Conservation (phyloP, 2,797 vertebrate genomes). For the Poeciliopsis presidionis region DNA sequence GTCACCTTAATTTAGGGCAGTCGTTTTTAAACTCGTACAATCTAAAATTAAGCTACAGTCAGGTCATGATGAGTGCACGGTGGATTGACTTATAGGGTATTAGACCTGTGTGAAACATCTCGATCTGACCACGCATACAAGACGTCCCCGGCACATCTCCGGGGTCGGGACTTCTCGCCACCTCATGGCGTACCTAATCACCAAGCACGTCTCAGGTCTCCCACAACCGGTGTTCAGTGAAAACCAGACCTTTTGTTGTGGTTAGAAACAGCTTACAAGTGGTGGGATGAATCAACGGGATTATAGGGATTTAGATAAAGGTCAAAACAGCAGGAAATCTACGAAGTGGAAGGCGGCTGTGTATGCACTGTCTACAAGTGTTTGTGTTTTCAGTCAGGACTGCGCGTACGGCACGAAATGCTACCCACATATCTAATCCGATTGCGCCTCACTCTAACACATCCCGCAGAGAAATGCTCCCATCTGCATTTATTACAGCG, state of each 20-base stretch:
- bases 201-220: slow-evolving; percentile 9
- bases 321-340: slow-evolving; percentile 57
- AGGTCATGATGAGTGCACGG: slow-evolving; percentile 34
- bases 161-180: not conserved
- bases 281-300: slow-evolving; percentile 64
- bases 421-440: slow-evolving; percentile 7
- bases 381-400: slow-evolving; percentile 28
- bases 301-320: slow-evolving; percentile 54
- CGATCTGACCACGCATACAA: slow-evolving; percentile 10
- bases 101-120: not conserved
- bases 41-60: slow-evolving; percentile 31
- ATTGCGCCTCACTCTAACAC: not conserved
- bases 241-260: slow-evolving; percentile 62
- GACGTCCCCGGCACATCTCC: slow-evolving; percentile 1
- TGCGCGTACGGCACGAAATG: slow-evolving; percentile 3
- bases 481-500: not conserved
- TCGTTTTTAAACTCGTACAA: slow-evolving; percentile 50
- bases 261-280: slow-evolving; percentile 54
- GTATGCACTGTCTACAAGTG: not conserved
- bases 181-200: slow-evolving; percentile 32
- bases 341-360: slow-evolving; percentile 31
- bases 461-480: not conserved
- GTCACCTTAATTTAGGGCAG: slow-evolving; percentile 47
- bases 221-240: slow-evolving; percentile 50
- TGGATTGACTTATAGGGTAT: slow-evolving; percentile 1